These are phyloP conservation scores for Gobius niger DNA, from an alignment of 2,113 vertebrate genomes.

Conservation along the genomic window DNA sequence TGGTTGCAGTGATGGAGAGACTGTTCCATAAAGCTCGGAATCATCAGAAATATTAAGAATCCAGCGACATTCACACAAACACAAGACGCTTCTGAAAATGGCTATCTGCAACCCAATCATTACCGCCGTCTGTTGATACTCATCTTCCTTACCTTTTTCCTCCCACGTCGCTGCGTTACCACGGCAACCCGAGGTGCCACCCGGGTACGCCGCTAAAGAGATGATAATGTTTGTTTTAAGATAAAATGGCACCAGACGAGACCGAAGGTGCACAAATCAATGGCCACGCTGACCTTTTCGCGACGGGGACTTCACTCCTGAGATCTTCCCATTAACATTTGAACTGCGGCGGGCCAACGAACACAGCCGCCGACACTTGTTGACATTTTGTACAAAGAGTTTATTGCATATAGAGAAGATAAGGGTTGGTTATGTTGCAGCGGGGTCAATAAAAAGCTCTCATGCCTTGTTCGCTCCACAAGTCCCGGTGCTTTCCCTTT, in stretches of 20 bases:
- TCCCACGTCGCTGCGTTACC: conserved; percentile 65
- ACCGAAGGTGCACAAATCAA: conserved; percentile 17
- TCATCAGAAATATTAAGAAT: no score
- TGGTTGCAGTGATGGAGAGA: no score
- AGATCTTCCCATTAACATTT: conserved; percentile 17
- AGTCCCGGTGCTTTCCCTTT: no score
- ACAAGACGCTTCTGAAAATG: not conserved
- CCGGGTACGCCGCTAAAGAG: conserved; percentile 32
- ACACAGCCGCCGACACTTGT: conserved; percentile 2
- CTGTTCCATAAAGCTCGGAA: no score
- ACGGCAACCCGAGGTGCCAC: conserved; percentile 71
- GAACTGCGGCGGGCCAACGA: conserved; percentile 9
- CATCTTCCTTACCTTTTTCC: conserved; percentile 43
- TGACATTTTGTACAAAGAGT: conserved; percentile 27
- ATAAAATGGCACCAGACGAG: conserved; percentile 29
- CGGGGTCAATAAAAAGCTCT: not conserved
- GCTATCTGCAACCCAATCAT: conserved; percentile 13
- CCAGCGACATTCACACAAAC: no score
- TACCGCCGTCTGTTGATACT: conserved; percentile 23
- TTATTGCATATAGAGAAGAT: not conserved
- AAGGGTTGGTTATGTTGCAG: not conserved
- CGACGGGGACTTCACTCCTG: conserved; percentile 11
- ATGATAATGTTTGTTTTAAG: conserved; percentile 22
- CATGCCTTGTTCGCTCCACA: not conserved
- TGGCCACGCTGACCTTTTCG: conserved; percentile 34